phyloP scores from a whole-genome alignment of 1,140 invertebrate genomes.

The Scaptomyza graminum region DNA sequence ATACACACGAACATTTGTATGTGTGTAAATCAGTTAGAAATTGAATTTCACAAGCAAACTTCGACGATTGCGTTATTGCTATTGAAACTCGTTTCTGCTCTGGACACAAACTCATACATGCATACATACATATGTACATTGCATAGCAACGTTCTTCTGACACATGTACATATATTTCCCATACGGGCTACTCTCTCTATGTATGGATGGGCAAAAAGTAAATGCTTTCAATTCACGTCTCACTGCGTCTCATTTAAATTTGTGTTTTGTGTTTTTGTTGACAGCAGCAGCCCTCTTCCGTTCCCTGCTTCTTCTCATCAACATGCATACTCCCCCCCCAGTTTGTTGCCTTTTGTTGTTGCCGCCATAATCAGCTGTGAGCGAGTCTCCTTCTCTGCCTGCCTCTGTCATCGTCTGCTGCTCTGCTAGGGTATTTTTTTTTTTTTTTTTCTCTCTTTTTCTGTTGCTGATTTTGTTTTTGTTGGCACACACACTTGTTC shows the following conservation, averaged over 20 bases:
- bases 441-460: slow-evolving; percentile 8
- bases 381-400: not conserved
- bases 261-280: slow-evolving; percentile 47
- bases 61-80: slow-evolving; percentile 33
- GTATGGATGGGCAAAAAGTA: slow-evolving; percentile 57
- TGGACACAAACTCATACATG: slow-evolving; percentile 38
- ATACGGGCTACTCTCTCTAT: not conserved
- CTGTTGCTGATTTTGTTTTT: slow-evolving; percentile 14
- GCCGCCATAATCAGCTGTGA: slow-evolving; percentile 66
- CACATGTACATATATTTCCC: slow-evolving; percentile 21
- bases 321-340: slow-evolving; percentile 26
- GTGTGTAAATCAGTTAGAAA: slow-evolving; percentile 15
- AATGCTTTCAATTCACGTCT: slow-evolving; percentile 74
- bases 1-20: not conserved
- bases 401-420: not conserved
- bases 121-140: slow-evolving; percentile 26
- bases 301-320: not conserved
- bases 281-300: slow-evolving; percentile 25
- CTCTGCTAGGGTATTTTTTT: slow-evolving; percentile 3
- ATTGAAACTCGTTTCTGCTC: slow-evolving; percentile 59
- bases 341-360: slow-evolving; percentile 23
- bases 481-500: slow-evolving; percentile 11
- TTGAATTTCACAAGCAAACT: slow-evolving; percentile 39
- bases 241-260: slow-evolving; percentile 44
- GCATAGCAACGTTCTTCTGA: slow-evolving; percentile 26